Evolutionary conservation across 2,113 vertebrate species (phyloP).

Genomic region (Formicarius rufipectus): DNA sequence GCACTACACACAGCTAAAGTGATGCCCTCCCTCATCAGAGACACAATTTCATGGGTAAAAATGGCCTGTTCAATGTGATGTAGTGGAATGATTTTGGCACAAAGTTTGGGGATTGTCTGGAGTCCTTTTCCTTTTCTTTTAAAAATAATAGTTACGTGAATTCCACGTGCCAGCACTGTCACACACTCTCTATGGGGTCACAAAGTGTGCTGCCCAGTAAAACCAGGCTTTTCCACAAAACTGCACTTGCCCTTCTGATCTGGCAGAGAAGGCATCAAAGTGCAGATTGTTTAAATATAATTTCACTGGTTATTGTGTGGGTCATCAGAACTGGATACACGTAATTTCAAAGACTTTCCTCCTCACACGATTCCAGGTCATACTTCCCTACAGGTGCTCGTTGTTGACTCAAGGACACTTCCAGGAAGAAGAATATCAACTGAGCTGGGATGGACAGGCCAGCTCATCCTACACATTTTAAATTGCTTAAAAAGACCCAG

Average conservation of each 20-base stretch:
- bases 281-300: not conserved
- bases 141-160: not conserved
- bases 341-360: not conserved
- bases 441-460: not conserved
- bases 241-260: not conserved
- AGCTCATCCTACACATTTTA: constrained; percentile 43
- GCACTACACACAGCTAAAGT: not conserved
- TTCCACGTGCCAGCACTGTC: not conserved
- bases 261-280: not conserved
- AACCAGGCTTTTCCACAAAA: not conserved
- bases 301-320: not conserved
- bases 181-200: not conserved
- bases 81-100: not conserved
- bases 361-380: not conserved
- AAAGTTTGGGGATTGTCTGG: not conserved
- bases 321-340: not conserved
- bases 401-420: constrained; percentile 13
- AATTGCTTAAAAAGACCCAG: constrained; percentile 8
- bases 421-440: not conserved
- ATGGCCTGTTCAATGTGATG: not conserved
- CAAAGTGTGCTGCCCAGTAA: not conserved
- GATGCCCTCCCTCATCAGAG: not conserved
- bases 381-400: not conserved
- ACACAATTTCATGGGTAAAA: not conserved
- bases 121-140: not conserved